Evolutionary conservation across 2,113 vertebrate genomes (phyloP).

Genomic region (Callaeas wilsoni): DNA sequence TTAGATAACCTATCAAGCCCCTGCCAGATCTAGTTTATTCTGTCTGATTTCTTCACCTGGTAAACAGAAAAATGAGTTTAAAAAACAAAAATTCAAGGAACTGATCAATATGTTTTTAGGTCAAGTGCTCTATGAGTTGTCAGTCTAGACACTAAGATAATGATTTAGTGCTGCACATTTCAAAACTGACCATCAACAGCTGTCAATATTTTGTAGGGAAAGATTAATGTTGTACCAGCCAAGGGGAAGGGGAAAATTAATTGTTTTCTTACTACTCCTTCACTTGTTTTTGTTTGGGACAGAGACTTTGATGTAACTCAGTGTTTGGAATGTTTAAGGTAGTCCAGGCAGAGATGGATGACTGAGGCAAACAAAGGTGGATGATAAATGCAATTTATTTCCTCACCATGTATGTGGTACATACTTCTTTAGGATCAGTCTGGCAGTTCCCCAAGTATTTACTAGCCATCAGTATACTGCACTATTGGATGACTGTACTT

Average conservation of each 20-base stretch:
- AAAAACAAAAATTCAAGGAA: background rate
- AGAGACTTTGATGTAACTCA: background rate
- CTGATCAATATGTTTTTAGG: background rate
- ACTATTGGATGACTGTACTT: background rate
- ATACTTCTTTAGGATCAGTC: background rate
- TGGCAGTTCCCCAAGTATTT: background rate
- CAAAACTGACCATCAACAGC: background rate
- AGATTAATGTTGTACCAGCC: background rate
- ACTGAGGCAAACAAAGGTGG: background rate
- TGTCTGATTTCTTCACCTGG: background rate
- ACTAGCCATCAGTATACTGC: background rate
- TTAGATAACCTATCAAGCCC: background rate
- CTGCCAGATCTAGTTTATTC: background rate
- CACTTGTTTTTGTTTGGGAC: background rate
- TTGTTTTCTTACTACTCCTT: background rate
- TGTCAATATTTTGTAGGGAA: background rate
- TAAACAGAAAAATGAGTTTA: background rate
- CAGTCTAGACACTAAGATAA: background rate
- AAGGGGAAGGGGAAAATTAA: background rate
- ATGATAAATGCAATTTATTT: conserved; percentile 7
- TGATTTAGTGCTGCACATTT: background rate
- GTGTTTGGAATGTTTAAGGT: background rate
- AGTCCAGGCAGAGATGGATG: background rate
- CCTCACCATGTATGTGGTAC: background rate
- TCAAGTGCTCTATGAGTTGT: background rate